phyloP scores from a whole-genome alignment of 2,113 vertebrate genomes.

The Sakesphorus luctuosus region DNA sequence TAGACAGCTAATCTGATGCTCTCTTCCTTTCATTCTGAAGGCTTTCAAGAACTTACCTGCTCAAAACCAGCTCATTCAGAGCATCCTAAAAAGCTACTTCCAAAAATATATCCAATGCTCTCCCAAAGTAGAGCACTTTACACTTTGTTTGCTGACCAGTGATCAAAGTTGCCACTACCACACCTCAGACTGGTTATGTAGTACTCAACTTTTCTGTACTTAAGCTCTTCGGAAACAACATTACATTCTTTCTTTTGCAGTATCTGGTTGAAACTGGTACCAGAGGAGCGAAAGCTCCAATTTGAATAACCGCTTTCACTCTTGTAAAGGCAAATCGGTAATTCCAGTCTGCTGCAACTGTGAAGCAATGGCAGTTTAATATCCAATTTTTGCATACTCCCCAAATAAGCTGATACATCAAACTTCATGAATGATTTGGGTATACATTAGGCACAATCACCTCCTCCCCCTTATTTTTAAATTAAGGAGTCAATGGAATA shows the following conservation, averaged over 20 bases:
- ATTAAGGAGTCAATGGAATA: neutral
- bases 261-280: neutral
- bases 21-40: neutral
- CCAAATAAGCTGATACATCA: neutral
- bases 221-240: neutral
- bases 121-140: neutral
- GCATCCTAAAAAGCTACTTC: neutral
- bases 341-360: neutral
- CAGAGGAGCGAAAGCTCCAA: neutral
- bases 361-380: neutral
- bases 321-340: neutral
- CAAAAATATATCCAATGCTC: neutral
- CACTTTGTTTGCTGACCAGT: neutral
- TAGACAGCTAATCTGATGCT: neutral
- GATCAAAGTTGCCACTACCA: neutral
- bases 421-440: neutral
- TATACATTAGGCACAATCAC: neutral
- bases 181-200: neutral
- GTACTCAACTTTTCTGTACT: neutral
- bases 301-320: neutral
- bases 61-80: neutral
- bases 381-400: neutral
- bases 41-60: neutral
- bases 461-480: neutral
- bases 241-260: neutral